A percentile compares a stretch with the other conserved stretches of the same genome.
These are phyloP conservation scores for Actinia equina DNA, from an alignment of 64 coral and sea anemone species.

Conservation along the genomic window DNA sequence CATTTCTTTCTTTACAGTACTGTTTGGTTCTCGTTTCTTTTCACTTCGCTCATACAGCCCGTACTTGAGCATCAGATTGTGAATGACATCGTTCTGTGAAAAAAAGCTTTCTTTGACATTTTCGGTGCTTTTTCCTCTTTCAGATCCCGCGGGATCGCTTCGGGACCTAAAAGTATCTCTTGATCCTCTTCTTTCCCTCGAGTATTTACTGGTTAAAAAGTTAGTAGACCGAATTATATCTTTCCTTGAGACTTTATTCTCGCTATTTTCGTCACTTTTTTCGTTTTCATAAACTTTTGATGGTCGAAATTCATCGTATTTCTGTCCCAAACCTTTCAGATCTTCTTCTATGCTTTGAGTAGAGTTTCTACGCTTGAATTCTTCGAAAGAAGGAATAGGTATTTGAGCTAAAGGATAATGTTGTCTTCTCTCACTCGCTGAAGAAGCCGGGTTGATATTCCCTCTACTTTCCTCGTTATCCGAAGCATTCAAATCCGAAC, in stretches of 20 bases:
- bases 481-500: background rate
- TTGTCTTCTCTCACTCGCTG: background rate
- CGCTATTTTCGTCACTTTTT: background rate
- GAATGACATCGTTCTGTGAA: constrained; percentile 83
- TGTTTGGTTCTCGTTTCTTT: background rate
- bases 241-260: background rate
- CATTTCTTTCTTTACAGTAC: background rate
- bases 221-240: background rate
- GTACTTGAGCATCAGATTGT: constrained; percentile 87
- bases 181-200: background rate
- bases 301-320: background rate
- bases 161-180: background rate
- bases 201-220: background rate
- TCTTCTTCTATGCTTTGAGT: background rate
- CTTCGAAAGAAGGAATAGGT: constrained; percentile 77
- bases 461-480: background rate
- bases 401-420: constrained; percentile 54
- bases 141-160: background rate
- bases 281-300: background rate
- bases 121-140: background rate
- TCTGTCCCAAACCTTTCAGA: background rate
- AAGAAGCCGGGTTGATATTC: background rate
- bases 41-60: constrained; percentile 52
- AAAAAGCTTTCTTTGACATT: constrained; percentile 28
- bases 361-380: constrained; percentile 70